phyloP scores from a whole-genome alignment of 2,888 invertebrate genomes.

The Alitta virens region DNA sequence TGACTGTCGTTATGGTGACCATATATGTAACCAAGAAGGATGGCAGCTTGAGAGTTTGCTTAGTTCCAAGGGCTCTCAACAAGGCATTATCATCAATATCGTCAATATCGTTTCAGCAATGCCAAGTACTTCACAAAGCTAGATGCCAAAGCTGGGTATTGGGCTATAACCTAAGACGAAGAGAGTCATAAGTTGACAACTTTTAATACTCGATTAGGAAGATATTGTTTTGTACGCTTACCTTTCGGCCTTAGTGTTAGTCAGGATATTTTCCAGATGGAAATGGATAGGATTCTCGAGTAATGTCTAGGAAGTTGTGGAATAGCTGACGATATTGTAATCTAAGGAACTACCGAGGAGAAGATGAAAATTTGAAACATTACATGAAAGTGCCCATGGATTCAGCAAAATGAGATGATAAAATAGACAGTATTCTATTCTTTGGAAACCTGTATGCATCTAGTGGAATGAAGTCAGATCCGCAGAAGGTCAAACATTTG shows the following conservation, averaged over 20 bases:
- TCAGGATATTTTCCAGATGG: constrained; percentile 27
- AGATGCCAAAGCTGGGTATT: too few relatives aligned
- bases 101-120: constrained; percentile 18
- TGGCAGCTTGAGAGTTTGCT: constrained; percentile 24
- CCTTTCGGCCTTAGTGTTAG: constrained; percentile 24
- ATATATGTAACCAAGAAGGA: constrained; percentile 18
- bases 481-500: constrained; percentile 19
- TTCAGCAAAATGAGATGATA: constrained; percentile 4
- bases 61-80: constrained; percentile 24
- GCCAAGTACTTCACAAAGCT: constrained; percentile 26
- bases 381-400: constrained; percentile 12
- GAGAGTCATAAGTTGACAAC: constrained; percentile 24
- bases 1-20: too few relatives aligned
- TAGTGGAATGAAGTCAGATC: constrained; percentile 15
- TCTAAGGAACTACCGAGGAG: constrained; percentile 17
- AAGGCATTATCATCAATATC: constrained; percentile 18
- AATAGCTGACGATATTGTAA: constrained; percentile 28
- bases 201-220: constrained; percentile 24
- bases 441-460: constrained; percentile 19
- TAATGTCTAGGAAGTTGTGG: constrained; percentile 14
- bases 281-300: constrained; percentile 19
- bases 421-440: constrained; percentile 11
- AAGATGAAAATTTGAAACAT: constrained; percentile 20
- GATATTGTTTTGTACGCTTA: constrained; percentile 5
- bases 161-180: constrained; percentile 26